A percentile compares a stretch with the other conserved stretches of the same genome.
Evolutionary conservation across 2,797 vertebrate genomes (phyloP).

Genomic region (Enteromius treurensis): DNA sequence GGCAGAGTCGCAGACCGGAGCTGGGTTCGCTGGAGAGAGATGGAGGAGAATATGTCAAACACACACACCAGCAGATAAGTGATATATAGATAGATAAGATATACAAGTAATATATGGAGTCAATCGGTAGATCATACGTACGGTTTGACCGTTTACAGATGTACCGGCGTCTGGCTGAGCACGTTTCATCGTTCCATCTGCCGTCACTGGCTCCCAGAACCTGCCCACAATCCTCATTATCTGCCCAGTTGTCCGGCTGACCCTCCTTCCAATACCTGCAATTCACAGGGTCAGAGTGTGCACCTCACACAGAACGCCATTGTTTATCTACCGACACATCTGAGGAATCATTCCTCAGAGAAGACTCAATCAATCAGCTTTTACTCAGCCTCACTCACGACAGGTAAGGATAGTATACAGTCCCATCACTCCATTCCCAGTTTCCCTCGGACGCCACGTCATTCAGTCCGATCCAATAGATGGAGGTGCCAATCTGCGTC

Average conservation of each 20-base stretch:
- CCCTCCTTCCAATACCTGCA: slow-evolving; percentile 72
- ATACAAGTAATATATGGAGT: neutral
- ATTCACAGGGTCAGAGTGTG: neutral
- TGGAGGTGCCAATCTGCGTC: slow-evolving; percentile 70
- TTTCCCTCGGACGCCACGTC: slow-evolving; percentile 68
- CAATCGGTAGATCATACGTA: slow-evolving; percentile 54
- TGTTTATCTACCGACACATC: too few relatives aligned
- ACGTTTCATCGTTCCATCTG: slow-evolving; percentile 78
- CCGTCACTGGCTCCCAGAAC: slow-evolving; percentile 64
- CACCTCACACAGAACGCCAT: neutral
- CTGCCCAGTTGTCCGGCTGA: slow-evolving; percentile 76
- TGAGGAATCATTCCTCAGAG: too few relatives aligned
- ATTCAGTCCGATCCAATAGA: slow-evolving; percentile 81
- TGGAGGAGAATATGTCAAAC: neutral
- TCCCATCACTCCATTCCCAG: slow-evolving; percentile 81
- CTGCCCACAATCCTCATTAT: slow-evolving; percentile 76
- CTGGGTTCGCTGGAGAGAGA: slow-evolving; percentile 70
- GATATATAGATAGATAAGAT: too few relatives aligned
- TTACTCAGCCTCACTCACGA: slow-evolving; percentile 66
- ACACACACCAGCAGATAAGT: neutral
- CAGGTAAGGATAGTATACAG: slow-evolving; percentile 63
- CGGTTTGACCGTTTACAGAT: slow-evolving; percentile 79
- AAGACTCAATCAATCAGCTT: too few relatives aligned
- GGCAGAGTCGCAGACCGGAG: slow-evolving; percentile 71
- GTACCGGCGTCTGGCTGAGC: slow-evolving; percentile 65